These are phyloP conservation scores for Sturnira hondurensis DNA, from an alignment of 2,113 vertebrate genomes.

Conservation along the genomic window DNA sequence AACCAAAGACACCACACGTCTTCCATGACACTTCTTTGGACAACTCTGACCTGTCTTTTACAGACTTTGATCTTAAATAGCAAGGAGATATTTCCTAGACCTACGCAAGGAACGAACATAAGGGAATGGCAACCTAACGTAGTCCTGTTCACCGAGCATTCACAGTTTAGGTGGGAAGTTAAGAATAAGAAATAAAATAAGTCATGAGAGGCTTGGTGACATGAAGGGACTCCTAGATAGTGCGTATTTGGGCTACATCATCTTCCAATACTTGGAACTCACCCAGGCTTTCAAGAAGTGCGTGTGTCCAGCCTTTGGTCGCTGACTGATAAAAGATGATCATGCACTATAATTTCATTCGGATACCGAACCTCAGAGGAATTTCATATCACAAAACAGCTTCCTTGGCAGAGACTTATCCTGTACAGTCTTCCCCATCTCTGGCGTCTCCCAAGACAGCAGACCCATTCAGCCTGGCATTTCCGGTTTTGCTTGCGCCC, in stretches of 20 bases:
- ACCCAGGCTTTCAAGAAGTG: background rate
- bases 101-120: background rate
- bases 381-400: background rate
- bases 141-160: background rate
- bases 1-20: background rate
- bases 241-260: background rate
- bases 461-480: background rate
- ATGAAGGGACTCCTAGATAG: background rate
- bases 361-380: background rate
- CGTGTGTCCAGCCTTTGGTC: background rate
- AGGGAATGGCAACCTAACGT: background rate
- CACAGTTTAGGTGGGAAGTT: background rate
- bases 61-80: background rate
- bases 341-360: background rate
- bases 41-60: background rate
- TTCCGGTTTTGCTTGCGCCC: slow-evolving; percentile 1
- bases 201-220: background rate
- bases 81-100: background rate
- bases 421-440: background rate
- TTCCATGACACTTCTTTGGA: background rate
- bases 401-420: background rate
- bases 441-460: background rate
- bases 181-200: background rate
- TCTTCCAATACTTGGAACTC: background rate
- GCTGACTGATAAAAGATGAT: background rate